These are phyloP conservation scores for Xestia xanthographa DNA, from an alignment of 2,888 invertebrate species.

Conservation along the genomic window DNA sequence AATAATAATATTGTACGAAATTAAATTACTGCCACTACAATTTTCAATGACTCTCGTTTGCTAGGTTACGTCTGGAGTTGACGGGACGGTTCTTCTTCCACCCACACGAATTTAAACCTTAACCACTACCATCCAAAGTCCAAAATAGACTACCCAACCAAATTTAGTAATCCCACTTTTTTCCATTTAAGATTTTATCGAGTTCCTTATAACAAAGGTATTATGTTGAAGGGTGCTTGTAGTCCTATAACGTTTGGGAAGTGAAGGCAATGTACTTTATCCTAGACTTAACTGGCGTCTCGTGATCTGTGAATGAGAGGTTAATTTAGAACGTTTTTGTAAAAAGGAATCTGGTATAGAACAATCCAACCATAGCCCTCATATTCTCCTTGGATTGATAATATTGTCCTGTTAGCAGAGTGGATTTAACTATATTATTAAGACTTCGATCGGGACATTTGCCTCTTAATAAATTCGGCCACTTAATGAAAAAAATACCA, in stretches of 20 bases:
- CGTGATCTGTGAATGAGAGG: slow-evolving; percentile 14
- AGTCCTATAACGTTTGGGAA: slow-evolving; percentile 45
- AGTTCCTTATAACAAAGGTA: slow-evolving; percentile 59
- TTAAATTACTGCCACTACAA: slow-evolving; percentile 46
- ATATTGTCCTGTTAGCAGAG: no score
- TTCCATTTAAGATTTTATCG: slow-evolving; percentile 66
- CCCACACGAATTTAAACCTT: slow-evolving; percentile 46
- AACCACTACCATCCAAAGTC: background rate
- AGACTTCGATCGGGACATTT: no score
- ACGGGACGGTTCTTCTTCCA: slow-evolving; percentile 50
- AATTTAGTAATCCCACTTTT: slow-evolving; percentile 56
- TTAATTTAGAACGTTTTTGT: background rate
- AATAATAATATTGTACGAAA: slow-evolving; percentile 24
- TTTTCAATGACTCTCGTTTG: slow-evolving; percentile 38
- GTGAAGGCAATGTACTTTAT: slow-evolving; percentile 36
- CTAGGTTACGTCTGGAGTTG: slow-evolving; percentile 65
- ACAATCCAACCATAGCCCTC: no score
- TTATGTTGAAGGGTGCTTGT: slow-evolving; percentile 55
- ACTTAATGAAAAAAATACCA: no score
- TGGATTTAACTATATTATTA: no score
- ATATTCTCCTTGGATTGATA: no score
- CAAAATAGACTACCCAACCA: slow-evolving; percentile 3
- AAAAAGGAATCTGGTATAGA: no score
- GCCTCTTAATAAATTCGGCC: no score
- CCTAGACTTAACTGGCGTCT: slow-evolving; percentile 14